Conservation (phyloP, 2,113 vertebrate genomes). For the Lophura nycthemera region DNA sequence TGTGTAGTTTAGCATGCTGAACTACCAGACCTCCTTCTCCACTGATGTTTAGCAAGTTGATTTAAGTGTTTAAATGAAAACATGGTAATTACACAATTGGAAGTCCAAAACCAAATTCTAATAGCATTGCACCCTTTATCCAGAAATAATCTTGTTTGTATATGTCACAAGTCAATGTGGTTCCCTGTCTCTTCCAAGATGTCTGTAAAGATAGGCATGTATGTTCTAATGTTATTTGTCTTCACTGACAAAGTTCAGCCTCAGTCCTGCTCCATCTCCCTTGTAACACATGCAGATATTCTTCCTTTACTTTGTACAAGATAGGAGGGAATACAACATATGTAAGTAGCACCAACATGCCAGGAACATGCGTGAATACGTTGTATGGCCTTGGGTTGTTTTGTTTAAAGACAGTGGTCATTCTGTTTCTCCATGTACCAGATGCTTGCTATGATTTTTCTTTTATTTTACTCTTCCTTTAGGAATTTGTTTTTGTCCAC, state of each 20-base stretch:
- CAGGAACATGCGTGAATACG: neutral
- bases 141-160: neutral
- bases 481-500: neutral
- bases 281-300: neutral
- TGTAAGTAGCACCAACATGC: neutral
- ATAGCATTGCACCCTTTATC: neutral
- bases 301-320: neutral
- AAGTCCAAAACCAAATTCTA: neutral
- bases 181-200: neutral
- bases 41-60: neutral
- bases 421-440: neutral
- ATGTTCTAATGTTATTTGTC: neutral
- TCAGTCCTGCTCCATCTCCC: neutral
- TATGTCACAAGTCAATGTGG: neutral
- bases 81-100: neutral
- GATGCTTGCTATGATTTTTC: neutral
- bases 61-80: slow-evolving; percentile 18
- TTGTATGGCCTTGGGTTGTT: neutral
- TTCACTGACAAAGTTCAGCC: neutral
- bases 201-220: neutral
- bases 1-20: neutral
- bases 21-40: neutral
- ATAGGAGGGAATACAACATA: neutral
- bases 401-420: neutral
- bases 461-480: neutral